A percentile compares a stretch with the other conserved stretches of the same genome.
These are phyloP conservation scores for Lamprotornis superbus DNA, from an alignment of 2,113 vertebrate species.

Conservation along the genomic window DNA sequence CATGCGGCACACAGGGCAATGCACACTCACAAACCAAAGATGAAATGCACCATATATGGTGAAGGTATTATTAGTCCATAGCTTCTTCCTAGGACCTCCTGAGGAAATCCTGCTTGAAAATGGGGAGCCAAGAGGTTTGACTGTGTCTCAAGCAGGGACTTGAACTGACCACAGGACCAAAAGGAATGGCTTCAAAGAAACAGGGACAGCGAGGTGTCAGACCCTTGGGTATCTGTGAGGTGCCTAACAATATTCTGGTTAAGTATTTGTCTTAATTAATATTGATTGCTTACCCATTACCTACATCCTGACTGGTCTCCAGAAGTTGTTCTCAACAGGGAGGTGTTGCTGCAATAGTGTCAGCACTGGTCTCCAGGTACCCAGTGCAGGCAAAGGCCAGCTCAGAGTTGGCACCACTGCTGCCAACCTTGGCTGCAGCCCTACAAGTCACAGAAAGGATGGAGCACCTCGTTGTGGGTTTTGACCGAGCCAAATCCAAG, in stretches of 20 bases:
- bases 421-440: background rate
- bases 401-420: background rate
- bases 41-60: slow-evolving; percentile 59
- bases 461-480: background rate
- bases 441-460: rapidly evolving
- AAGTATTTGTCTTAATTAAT: background rate
- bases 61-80: slow-evolving; percentile 15
- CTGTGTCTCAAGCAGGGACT: background rate
- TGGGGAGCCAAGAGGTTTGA: background rate
- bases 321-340: background rate
- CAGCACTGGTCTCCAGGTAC: background rate
- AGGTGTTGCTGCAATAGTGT: background rate
- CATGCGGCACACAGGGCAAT: rapidly evolving
- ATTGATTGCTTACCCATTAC: background rate
- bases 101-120: slow-evolving; percentile 3
- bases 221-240: background rate
- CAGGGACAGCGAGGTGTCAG: background rate
- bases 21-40: rapidly evolving
- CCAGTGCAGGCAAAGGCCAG: background rate
- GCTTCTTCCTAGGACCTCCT: background rate
- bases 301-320: background rate
- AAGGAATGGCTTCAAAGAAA: background rate
- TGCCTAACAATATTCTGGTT: background rate
- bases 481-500: background rate
- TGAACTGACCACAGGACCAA: background rate